These are phyloP conservation scores for Nettapus auritus DNA, from an alignment of 2,113 vertebrate species.

Conservation along the genomic window DNA sequence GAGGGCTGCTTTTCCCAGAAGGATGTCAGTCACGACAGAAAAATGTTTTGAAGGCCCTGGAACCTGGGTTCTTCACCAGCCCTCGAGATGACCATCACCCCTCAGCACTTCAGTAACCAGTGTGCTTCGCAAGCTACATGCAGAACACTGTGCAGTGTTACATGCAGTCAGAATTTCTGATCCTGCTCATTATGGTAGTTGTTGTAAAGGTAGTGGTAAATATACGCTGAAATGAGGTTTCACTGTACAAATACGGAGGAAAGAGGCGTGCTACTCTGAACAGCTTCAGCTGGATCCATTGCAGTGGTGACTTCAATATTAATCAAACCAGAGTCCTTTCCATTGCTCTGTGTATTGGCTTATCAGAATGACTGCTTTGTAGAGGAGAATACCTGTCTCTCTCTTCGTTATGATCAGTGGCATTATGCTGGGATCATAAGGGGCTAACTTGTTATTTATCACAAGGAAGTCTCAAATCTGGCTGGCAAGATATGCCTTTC, in stretches of 20 bases:
- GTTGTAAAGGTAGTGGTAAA: background rate
- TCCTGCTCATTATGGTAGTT: background rate
- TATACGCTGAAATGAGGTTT: background rate
- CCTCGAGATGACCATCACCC: background rate
- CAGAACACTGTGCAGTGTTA: background rate
- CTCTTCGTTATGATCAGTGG: background rate
- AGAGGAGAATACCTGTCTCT: background rate
- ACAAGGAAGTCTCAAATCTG: background rate
- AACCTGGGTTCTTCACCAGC: background rate
- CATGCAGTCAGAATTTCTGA: accelerated
- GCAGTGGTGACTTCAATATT: background rate
- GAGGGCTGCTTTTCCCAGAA: background rate
- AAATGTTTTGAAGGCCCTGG: background rate
- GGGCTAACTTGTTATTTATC: background rate
- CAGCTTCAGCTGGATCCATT: background rate
- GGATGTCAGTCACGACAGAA: background rate
- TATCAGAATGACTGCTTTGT: background rate
- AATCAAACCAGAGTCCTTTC: background rate
- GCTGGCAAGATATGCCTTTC: background rate
- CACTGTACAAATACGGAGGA: background rate
- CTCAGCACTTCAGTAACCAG: background rate
- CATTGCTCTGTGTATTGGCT: background rate
- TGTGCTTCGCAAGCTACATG: background rate
- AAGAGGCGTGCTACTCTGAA: background rate
- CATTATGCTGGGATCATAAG: background rate